phyloP scores from a whole-genome alignment of 2,113 vertebrate species.

The Perca schrenkii region DNA sequence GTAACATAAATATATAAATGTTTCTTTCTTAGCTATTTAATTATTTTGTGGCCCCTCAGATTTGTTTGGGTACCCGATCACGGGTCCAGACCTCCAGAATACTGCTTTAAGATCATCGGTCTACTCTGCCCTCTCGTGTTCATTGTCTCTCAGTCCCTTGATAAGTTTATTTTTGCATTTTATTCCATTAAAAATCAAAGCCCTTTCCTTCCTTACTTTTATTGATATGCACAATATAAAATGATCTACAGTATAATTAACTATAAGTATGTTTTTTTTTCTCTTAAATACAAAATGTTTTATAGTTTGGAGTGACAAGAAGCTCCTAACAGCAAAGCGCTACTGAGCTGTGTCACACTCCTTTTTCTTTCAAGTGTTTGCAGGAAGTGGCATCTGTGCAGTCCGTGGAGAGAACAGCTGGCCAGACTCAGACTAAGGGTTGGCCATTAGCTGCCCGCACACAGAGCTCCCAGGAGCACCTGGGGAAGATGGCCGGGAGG shows the following conservation, averaged over 20 bases:
- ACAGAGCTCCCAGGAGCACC: slow-evolving; percentile 73
- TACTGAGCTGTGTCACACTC: slow-evolving; percentile 4
- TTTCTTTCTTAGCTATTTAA: neutral
- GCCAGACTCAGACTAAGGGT: slow-evolving; percentile 58
- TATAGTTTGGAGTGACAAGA: neutral
- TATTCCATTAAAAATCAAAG: neutral
- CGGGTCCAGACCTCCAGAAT: neutral
- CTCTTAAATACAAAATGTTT: neutral
- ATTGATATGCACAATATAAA: neutral
- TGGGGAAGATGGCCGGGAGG: slow-evolving; percentile 66
- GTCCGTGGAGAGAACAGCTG: slow-evolving; percentile 73
- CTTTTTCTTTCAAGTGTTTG: slow-evolving; percentile 43
- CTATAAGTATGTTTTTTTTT: neutral
- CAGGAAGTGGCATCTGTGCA: slow-evolving; percentile 63
- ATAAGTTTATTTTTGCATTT: neutral
- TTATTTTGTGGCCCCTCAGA: neutral
- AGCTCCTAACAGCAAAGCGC: neutral
- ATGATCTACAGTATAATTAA: neutral
- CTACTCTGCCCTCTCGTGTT: neutral
- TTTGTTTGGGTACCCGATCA: neutral
- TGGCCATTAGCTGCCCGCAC: slow-evolving; percentile 69
- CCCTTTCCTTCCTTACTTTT: neutral
- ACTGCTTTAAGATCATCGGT: neutral
- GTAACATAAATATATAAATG: neutral
- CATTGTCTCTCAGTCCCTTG: neutral